These are phyloP conservation scores for Aspidapion aeneum DNA, from an alignment of 2,888 invertebrate species.

Conservation along the genomic window DNA sequence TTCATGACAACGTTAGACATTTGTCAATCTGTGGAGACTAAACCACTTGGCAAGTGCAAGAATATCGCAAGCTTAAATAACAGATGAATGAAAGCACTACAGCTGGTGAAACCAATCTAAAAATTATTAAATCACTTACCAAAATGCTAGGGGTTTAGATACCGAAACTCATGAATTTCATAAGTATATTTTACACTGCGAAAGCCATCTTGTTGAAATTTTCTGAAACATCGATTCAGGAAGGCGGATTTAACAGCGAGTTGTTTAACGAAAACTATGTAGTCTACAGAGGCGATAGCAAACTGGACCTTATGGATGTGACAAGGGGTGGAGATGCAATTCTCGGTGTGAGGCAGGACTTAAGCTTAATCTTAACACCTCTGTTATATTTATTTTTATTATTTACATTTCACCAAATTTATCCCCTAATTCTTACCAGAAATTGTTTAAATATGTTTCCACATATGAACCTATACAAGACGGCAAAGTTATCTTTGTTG, in stretches of 20 bases:
- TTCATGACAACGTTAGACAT: no score
- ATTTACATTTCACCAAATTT: not conserved
- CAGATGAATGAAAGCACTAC: no score
- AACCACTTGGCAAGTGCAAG: no score
- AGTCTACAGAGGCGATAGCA: not conserved
- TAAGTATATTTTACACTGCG: not conserved
- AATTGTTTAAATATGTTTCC: not conserved
- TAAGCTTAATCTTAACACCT: not conserved
- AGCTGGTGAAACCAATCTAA: no score
- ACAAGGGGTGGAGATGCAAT: not conserved
- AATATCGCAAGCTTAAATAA: no score
- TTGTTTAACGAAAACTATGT: not conserved
- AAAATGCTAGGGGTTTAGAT: not conserved
- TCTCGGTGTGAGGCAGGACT: not conserved
- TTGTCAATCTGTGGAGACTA: no score
- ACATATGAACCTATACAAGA: not conserved
- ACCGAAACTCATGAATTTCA: not conserved
- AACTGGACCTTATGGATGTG: not conserved
- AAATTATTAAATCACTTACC: no score
- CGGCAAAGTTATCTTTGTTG: not conserved
- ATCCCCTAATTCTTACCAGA: not conserved
- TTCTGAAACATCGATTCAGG: not conserved
- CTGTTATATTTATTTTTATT: not conserved
- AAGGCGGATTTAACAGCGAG: not conserved
- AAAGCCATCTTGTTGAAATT: not conserved